These are phyloP conservation scores for Mus pahari DNA, from an alignment of 2,113 vertebrate genomes.

Conservation along the genomic window DNA sequence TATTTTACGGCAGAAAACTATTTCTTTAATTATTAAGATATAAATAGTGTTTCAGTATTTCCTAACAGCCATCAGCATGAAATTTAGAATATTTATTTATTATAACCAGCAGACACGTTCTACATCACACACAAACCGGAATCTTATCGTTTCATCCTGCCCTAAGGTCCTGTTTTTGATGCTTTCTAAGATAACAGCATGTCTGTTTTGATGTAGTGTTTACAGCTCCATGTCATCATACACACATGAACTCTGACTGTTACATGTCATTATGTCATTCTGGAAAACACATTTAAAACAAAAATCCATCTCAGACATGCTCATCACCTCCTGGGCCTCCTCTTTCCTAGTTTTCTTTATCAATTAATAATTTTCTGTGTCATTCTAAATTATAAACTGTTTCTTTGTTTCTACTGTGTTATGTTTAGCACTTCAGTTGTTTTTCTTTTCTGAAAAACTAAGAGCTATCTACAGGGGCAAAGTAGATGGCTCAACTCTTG, in stretches of 20 bases:
- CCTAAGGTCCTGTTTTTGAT: background rate
- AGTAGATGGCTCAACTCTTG: background rate
- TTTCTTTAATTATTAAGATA: background rate
- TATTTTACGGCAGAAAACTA: background rate
- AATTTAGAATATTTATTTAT: background rate
- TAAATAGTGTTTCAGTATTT: background rate
- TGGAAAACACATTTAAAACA: background rate
- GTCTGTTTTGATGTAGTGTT: background rate
- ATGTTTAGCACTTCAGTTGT: background rate
- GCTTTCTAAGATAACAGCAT: background rate
- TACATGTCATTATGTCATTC: background rate
- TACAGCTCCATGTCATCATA: background rate
- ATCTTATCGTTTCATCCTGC: background rate
- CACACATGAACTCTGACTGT: background rate
- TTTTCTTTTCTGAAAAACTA: conserved; percentile 23
- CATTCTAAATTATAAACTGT: background rate
- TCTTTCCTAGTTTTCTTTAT: background rate
- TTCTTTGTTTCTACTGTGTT: background rate
- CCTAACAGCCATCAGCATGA: background rate
- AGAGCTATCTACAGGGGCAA: background rate
- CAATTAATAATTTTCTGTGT: background rate
- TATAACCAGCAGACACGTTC: background rate
- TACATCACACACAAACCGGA: background rate
- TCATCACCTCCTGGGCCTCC: background rate
- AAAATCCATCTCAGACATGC: background rate